These are phyloP conservation scores for Remorina albescens DNA, from an alignment of 2,797 vertebrate species.

Conservation along the genomic window DNA sequence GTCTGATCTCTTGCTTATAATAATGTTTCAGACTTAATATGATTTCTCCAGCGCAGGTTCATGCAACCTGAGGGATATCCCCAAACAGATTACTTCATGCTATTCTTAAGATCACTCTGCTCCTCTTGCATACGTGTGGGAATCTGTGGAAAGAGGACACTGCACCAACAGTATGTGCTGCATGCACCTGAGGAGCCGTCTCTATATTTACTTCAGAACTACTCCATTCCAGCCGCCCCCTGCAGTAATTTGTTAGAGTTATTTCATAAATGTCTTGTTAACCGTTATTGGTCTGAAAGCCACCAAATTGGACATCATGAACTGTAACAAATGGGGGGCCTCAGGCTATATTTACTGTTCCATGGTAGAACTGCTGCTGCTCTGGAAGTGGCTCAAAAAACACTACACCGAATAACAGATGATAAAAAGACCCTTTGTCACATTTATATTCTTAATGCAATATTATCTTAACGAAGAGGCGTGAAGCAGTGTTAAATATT, in stretches of 20 bases:
- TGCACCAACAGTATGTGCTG: conserved; percentile 34
- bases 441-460: conserved; percentile 12
- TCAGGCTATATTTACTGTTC: conserved; percentile 56
- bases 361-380: conserved; percentile 40
- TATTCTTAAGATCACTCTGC: conserved; percentile 23
- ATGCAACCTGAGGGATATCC: conserved; percentile 21
- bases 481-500: conserved; percentile 53
- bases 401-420: conserved; percentile 6
- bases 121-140: conserved; percentile 33
- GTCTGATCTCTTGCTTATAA: conserved; percentile 5
- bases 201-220: conserved; percentile 43
- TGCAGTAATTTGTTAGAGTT: conserved; percentile 55
- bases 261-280: conserved; percentile 73
- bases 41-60: conserved; percentile 12
- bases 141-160: conserved; percentile 52
- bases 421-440: conserved; percentile 27
- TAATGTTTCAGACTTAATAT: conserved; percentile 8
- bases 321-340: conserved; percentile 64
- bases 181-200: not conserved
- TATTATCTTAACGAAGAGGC: conserved; percentile 38
- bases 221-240: conserved; percentile 16
- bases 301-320: conserved; percentile 67
- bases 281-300: conserved; percentile 63
- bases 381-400: conserved; percentile 47
- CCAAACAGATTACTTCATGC: conserved; percentile 22